phyloP scores from a whole-genome alignment of 2,113 vertebrate genomes.

The Hemiscyllium ocellatum region DNA sequence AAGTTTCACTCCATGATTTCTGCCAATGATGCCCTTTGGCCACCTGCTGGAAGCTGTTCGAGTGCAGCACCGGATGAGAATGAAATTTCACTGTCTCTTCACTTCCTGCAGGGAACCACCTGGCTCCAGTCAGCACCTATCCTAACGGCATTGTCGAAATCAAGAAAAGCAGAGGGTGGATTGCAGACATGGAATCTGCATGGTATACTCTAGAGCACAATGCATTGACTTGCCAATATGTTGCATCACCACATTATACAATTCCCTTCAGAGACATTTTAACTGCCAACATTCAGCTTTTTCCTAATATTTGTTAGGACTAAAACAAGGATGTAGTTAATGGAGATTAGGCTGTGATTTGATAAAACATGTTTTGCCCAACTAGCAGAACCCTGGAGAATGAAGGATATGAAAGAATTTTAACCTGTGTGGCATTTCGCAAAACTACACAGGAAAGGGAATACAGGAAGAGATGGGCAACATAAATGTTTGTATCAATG shows the following conservation, averaged over 20 bases:
- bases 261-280: neutral
- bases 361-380: neutral
- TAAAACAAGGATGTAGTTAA: neutral
- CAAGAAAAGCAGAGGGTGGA: neutral
- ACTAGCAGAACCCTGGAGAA: neutral
- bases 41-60: neutral
- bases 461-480: neutral
- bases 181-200: neutral
- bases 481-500: neutral
- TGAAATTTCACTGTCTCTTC: neutral
- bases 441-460: neutral
- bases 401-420: neutral
- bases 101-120: constrained; percentile 3
- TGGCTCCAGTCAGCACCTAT: neutral
- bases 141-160: neutral
- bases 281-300: neutral
- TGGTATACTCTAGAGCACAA: neutral
- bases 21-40: neutral
- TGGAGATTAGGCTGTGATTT: neutral
- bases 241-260: neutral
- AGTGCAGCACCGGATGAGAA: neutral
- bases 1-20: neutral
- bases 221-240: neutral
- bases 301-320: neutral
- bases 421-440: neutral